Conservation (phyloP, 1,140 invertebrate species). For the Uloborus diversus region DNA sequence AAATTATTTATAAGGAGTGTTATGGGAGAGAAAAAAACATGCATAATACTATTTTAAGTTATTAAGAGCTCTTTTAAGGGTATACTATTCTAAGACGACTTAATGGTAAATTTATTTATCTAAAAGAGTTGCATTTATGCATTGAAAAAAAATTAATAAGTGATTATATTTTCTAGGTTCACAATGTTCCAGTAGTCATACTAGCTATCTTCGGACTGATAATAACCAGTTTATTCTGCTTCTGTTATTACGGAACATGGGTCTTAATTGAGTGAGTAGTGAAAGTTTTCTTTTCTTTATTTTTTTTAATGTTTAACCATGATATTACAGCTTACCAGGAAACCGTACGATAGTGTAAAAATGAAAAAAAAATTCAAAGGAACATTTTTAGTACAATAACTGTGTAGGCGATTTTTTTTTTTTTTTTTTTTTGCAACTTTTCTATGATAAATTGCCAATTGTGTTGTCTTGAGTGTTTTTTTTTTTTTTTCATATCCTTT, state of each 20-base stretch:
- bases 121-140: no score
- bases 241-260: constrained; percentile 91
- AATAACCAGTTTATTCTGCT: constrained; percentile 80
- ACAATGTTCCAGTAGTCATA: constrained; percentile 81
- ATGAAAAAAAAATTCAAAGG: background rate
- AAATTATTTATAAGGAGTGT: no score
- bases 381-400: background rate
- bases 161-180: constrained; percentile 66
- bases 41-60: no score
- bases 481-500: background rate
- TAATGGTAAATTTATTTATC: no score
- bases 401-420: background rate
- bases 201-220: constrained; percentile 78
- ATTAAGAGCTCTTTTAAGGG: no score
- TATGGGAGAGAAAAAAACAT: no score
- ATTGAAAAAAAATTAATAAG: no score
- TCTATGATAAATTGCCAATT: background rate
- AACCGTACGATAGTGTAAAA: background rate
- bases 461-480: background rate
- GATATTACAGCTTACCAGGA: background rate
- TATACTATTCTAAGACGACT: no score
- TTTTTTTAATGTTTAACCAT: background rate
- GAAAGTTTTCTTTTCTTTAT: background rate
- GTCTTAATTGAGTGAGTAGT: constrained; percentile 83
- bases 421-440: background rate